Conservation (phyloP, 2,113 vertebrate species). For the Strix uralensis region DNA sequence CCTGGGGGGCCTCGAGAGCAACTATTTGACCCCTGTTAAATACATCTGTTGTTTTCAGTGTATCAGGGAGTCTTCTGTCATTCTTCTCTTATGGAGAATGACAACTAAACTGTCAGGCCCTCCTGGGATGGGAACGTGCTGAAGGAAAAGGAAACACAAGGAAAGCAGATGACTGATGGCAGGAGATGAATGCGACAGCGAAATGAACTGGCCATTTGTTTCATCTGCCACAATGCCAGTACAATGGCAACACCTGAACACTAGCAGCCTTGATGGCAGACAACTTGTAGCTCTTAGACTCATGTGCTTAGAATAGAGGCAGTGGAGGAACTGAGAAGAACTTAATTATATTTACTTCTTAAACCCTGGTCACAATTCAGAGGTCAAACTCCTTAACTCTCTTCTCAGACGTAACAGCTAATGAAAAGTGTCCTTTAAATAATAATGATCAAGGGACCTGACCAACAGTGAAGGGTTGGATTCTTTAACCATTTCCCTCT, state of each 20-base stretch:
- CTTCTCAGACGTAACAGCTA: not conserved
- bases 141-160: not conserved
- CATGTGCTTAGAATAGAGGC: not conserved
- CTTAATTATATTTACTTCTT: not conserved
- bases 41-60: accelerated
- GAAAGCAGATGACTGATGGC: not conserved
- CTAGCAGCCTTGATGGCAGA: not conserved
- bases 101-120: not conserved
- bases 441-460: not conserved
- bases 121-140: not conserved
- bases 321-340: not conserved
- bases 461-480: not conserved
- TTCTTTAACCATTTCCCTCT: not conserved
- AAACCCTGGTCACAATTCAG: not conserved
- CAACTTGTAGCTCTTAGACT: not conserved
- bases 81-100: not conserved
- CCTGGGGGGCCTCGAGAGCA: accelerated
- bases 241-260: not conserved
- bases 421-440: not conserved
- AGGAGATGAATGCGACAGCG: not conserved
- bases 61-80: not conserved
- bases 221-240: not conserved
- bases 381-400: not conserved
- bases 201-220: not conserved
- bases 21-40: not conserved